Conservation (phyloP, 1,140 invertebrate genomes). For the Caenorhabditis brenneri region DNA sequence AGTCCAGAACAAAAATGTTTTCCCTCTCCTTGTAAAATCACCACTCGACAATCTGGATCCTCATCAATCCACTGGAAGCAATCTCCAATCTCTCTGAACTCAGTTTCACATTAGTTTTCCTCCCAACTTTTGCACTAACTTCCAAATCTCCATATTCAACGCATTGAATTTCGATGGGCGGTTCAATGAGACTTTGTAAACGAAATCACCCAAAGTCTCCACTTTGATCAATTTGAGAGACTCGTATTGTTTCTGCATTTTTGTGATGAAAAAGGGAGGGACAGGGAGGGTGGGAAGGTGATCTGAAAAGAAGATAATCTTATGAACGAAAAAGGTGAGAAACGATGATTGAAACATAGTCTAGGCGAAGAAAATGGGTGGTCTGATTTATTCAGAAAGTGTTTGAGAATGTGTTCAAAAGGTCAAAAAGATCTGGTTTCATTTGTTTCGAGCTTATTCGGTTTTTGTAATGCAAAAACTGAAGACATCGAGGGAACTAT, state of each 20-base stretch:
- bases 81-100: conserved; percentile 49
- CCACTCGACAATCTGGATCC: conserved; percentile 49
- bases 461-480: too few relatives aligned
- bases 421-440: too few relatives aligned
- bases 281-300: not conserved
- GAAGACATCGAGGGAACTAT: too few relatives aligned
- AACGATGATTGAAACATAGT: not conserved
- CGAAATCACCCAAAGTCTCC: conserved; percentile 38
- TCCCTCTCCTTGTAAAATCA: conserved; percentile 47
- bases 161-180: conserved; percentile 47
- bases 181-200: conserved; percentile 40
- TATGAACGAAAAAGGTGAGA: not conserved
- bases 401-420: too few relatives aligned
- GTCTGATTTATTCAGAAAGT: not conserved
- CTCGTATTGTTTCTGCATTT: not conserved
- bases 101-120: not conserved
- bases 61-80: conserved; percentile 43
- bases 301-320: not conserved
- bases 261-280: not conserved
- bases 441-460: too few relatives aligned
- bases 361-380: not conserved
- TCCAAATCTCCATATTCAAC: conserved; percentile 46
- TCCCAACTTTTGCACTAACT: conserved; percentile 4
- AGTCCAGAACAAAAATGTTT: conserved; percentile 41
- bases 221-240: conserved; percentile 29